Evolutionary conservation across 2,888 invertebrate genomes (phyloP), one percentile per base, ranked within the genome.

Genomic region (Agrotis exclamationis): DNA sequence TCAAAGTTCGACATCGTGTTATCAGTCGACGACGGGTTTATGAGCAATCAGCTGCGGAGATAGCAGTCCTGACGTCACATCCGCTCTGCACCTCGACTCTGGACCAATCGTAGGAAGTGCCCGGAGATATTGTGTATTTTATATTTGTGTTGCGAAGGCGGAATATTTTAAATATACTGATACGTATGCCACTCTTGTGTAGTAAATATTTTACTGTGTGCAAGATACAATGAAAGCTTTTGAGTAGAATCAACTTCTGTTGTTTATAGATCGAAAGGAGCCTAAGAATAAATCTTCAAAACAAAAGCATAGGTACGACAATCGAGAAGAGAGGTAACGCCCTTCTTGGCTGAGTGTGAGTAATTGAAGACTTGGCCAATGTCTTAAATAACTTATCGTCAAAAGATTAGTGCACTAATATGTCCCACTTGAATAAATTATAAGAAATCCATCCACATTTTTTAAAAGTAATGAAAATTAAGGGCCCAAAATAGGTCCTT

Each of bases 1-100:
- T 82, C 76, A 80, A 83, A 87, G 84, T 86, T 84, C 80, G 76
- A 74, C 76, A 72, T 66, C 76, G 80, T 87, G 83, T 89, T 89
- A 90, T 90, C 89, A 82, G 75, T 80, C 82, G 82, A 72, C 82
- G 85, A 78, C 80, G 85, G 87, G 88, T 93, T 93, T 93, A 93
- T 90, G 93, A 91, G 90, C 93, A 92, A 91, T 92, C 91, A 90
- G 89, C 86, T 82, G 71, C 74, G 63, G 79, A 87, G 92, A 93
- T 92, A 92, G 86, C 86, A 87, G 84, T 77, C 82, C 84, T 91
- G 90, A 90, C 91, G 90, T 91, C 90, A 92, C 91, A 82, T 90
- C 92, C 87, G 79, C 72, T 80, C 65, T 85, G 81, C 85, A 86
- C 87, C 86, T 87, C 86, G 85, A 82, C 86, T 87, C 86, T 87